Base-by-base conservation (phyloP, 1,140 invertebrate genomes). In the Plectus sambesii region DNA sequence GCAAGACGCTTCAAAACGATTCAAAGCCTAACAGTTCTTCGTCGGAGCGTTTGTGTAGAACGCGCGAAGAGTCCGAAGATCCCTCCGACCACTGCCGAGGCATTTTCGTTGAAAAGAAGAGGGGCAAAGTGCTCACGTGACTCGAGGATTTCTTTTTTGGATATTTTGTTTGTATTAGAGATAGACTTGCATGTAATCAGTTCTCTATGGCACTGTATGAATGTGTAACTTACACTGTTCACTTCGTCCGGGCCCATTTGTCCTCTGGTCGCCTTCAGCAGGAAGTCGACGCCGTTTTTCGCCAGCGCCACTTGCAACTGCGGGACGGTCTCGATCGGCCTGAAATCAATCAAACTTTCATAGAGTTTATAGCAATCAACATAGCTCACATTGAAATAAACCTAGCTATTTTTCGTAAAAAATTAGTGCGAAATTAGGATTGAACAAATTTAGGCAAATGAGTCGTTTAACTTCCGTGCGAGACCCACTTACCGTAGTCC, bases 301-400 rank as follows among this genome's bases (percentile, higher is more conserved):
- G n/a, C n/a, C n/a, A n/a, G n/a, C n/a, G n/a, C n/a, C n/a, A n/a
- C n/a, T n/a, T n/a, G n/a, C 41, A 80, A 65, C 45, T 71, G 60
- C n/a, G 79, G 78, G 19, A 81, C 63, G 51, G 66, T 70, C 12
- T 75, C 69, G 37, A 72, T 60, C 9, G 55, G 46, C 19, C 12
- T 20, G 72, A 61, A 47, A 70, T 68, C 19, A 71, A 68, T 60
- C 56, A 35, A 81, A 67, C 48, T 73, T 62, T 9, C 80, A 79
- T 20, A 82, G 64, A 52, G 68, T 71, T 8, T 38, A 48, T 15
- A 47, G 35, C 23, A 55, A 45, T 5, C 60, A 41, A 25, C 38
- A 52, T 26, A 43, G 19, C 42, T 47, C 2, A 45, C 23, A 15
- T 51, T 30, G 19, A 46, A 29, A 23, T 50, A 42, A 20, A 47